Base-by-base conservation (phyloP, 2,888 invertebrate genomes). In the Stegana nigrithorax region DNA sequence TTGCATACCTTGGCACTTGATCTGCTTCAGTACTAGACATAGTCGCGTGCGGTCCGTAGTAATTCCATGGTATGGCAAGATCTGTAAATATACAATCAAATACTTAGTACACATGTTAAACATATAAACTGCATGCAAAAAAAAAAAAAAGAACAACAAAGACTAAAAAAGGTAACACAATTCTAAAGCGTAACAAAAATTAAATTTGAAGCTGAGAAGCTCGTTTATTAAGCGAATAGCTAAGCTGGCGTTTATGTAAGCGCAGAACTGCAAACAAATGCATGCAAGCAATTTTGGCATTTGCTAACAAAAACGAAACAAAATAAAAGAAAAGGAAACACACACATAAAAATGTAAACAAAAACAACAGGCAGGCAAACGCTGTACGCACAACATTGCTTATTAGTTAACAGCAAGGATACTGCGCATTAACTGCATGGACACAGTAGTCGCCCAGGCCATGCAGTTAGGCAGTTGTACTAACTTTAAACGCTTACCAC, bases 11-110 rank as follows among this genome's bases (percentile, higher is more conserved):
- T 73, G 84, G 80, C 85, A 85, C 75, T 72, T 80, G 69, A 76
- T 80, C 71, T 81, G 81, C 70, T 80, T 80, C 78, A 83, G 79
- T 64, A 83, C 80, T 61, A 85, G 81, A 68, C 83, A 82, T 47
- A 84, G 81, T 64, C 78, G 83, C 65, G 73, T 79, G 76, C 75
- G 83, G 77, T 84, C 84, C 62, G 80, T 85, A 84, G 73, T 81
- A 73, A 75, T 83, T 77, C 84, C 84, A 85, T 68, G 84, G 84
- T 84, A 85, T 79, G 79, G 84, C 85, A 80, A 78, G 67, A 79
- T 76, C 85, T 84, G 78, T 67, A 83, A 83, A 8, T 12, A 27
- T 44, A 19, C 12, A 59, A 50, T 17, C 17, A n/a, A 14, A 5
- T 36, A 39, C 21, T 51, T 42, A 36, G 17, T 42, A 17, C 6